Base-by-base conservation (phyloP, 2,888 invertebrate species). In the Polylopha cassiicola region DNA sequence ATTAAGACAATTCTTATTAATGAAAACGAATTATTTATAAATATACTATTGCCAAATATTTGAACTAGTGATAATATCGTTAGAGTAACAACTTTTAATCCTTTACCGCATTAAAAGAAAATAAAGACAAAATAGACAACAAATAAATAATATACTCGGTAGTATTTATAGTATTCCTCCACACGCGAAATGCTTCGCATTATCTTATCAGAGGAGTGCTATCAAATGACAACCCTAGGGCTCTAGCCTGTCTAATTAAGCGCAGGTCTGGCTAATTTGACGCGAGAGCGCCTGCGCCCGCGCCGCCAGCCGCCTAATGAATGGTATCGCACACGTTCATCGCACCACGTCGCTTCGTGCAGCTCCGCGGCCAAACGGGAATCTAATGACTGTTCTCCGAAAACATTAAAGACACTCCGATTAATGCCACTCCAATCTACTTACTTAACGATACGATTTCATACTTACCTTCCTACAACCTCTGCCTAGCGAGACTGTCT, bases 301-400 rank as follows among this genome's bases (percentile, higher is more conserved):
- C 34, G 62, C 58, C 62, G 60, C 62, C 61, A 60, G 62, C 67
- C 69, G 71, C 69, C 73, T 85, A 85, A 85, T 84, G 84, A 84
- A 85, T 80, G 69, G 73, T 84, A 85, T 85, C 84, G 76, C 76
- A 82, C 81, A 82, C 84, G 80, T 81, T 73, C 77, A 85, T 85
- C 84, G 68, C 67, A 45, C 69, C 71, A 67, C 72, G 74, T 72
- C 65, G 58, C 58, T 50, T 43, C 50, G 57, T 64, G 66, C 65
- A 65, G 66, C 63, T 48, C 46, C 49, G 53, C 57, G 65, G 62
- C 61, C 57, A 66, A 66, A 65, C 58, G 69, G 64, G 66, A 70
- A 73, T 69, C 74, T 71, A 65, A 44, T 36, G 36, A 30, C 34
- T 36, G 30, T 21, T 41, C 39, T 39, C 39, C 33, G 41, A 36